phyloP scores from a whole-genome alignment of 92 coral and sea anemone species.

The Zoanthus gigantus region DNA sequence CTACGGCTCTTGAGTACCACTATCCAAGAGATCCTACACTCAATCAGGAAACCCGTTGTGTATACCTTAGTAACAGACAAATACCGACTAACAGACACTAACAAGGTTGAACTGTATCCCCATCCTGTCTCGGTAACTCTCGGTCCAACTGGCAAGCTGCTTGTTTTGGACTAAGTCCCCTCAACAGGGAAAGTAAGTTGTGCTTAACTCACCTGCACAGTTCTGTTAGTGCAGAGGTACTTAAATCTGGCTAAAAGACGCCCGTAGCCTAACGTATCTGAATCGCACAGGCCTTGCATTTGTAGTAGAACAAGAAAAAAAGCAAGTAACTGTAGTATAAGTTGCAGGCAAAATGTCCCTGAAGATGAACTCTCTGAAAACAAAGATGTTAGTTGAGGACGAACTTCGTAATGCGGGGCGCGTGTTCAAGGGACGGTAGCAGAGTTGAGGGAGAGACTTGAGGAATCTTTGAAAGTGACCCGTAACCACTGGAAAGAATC shows the following conservation, averaged over 20 bases:
- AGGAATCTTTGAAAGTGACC: neutral
- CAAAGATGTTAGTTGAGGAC: conserved; percentile 3
- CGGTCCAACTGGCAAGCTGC: conserved; percentile 44
- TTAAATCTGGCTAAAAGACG: conserved; percentile 30
- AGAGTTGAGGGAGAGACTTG: neutral
- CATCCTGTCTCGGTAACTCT: conserved; percentile 41
- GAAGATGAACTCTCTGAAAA: neutral
- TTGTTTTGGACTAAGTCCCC: conserved; percentile 56
- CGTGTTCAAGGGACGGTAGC: conserved; percentile 7
- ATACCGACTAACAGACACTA: conserved; percentile 42
- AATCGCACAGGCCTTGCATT: neutral
- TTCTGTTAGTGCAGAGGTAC: conserved; percentile 44
- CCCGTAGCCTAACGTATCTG: neutral
- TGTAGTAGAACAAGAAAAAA: neutral
- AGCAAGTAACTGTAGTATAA: neutral
- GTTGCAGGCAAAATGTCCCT: neutral
- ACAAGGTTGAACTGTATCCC: conserved; percentile 56
- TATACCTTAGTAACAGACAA: conserved; percentile 53
- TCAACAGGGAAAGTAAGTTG: conserved; percentile 35
- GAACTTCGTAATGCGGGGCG: neutral
- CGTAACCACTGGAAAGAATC: neutral
- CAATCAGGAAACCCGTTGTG: conserved; percentile 39
- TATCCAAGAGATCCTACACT: conserved; percentile 15
- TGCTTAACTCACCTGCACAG: conserved; percentile 45
- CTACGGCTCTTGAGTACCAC: conserved; percentile 25